A percentile compares a stretch with the other conserved stretches of the same genome.
Conservation (phyloP, 2,888 invertebrate genomes). For the Melieria omissa region DNA sequence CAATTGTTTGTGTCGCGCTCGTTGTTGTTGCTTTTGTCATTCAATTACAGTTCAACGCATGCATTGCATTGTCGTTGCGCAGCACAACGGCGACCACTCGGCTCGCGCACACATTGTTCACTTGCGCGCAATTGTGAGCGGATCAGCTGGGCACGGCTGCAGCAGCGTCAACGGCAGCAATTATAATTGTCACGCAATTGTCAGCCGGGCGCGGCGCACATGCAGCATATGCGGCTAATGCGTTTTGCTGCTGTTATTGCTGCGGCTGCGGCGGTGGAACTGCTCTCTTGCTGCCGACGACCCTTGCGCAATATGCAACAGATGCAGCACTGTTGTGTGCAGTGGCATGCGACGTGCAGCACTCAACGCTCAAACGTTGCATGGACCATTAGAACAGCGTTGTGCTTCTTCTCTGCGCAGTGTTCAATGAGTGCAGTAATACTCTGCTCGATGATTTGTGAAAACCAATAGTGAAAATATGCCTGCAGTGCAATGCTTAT, state of each 20-base stretch:
- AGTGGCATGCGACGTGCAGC: too few relatives aligned
- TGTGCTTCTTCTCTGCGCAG: too few relatives aligned
- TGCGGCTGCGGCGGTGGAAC: too few relatives aligned
- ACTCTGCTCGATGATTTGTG: too few relatives aligned
- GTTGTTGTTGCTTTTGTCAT: constrained; percentile 16
- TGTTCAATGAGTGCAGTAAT: too few relatives aligned
- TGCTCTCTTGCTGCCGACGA: neutral
- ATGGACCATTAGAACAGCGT: too few relatives aligned
- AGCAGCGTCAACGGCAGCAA: constrained; percentile 35
- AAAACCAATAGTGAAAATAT: too few relatives aligned
- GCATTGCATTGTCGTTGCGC: too few relatives aligned
- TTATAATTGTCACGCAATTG: constrained; percentile 51
- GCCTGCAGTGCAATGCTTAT: too few relatives aligned
- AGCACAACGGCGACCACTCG: neutral
- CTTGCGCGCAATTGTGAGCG: constrained; percentile 26
- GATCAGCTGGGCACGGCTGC: constrained; percentile 5
- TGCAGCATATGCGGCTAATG: neutral
- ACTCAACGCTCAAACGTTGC: too few relatives aligned
- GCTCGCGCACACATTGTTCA: constrained; percentile 13
- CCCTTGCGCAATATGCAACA: neutral
- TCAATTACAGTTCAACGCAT: constrained; percentile 19
- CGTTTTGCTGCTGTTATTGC: too few relatives aligned
- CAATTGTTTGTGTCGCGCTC: constrained; percentile 2
- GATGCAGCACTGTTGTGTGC: neutral
- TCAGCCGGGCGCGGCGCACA: constrained; percentile 15